Base-by-base conservation (phyloP, 2,888 invertebrate species). In the Hemaris fuciformis region DNA sequence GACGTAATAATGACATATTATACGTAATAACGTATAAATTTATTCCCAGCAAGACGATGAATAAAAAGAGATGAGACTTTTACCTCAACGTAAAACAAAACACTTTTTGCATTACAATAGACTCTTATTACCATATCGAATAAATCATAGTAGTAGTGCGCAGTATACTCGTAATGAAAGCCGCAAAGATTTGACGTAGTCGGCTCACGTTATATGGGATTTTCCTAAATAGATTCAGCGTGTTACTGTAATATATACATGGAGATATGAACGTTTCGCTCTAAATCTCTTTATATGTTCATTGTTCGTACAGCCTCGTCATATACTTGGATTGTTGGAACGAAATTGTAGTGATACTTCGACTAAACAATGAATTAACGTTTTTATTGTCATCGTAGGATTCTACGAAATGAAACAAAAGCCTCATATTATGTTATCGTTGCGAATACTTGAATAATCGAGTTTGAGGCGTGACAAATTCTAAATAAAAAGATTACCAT, bases 221-320 rank as follows among this genome's bases (percentile, higher is more conserved):
- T 68, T 65, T 66, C 66, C 68, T 68, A 68, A 68, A 62, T 60
- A 57, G 65, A 64, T 68, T 63, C 64, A 53, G 64, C 53, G 43
- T 59, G 43, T 53, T 53, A 53, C 27, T 31, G 46, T 25, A 46
- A 46, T 46, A 53, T 53, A 53, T 53, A 53, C 6, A 48, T 27
- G 31, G 25, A n/a, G 22, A 45, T 25, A 46, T 38, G 38, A 38
- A 23, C 13, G 4, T 10, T 46, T n/a, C 6, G 46, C 46, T 45
- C n/a, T 15, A 48, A 23, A 25, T 8, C 48, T 48, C 7, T 18
- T 18, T 10, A 43, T 18, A 43, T 43, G 43, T 20, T 20, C 20
- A 20, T 20, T 43, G 18, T 43, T 20, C 10, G 6, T 43, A 6
- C 2, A 43, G 20, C 18, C 20, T 18, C 38, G 2, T n/a, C n/a